These are phyloP conservation scores for Trypoxylus dichotomus DNA, from an alignment of 1,140 invertebrate genomes.

Conservation along the genomic window DNA sequence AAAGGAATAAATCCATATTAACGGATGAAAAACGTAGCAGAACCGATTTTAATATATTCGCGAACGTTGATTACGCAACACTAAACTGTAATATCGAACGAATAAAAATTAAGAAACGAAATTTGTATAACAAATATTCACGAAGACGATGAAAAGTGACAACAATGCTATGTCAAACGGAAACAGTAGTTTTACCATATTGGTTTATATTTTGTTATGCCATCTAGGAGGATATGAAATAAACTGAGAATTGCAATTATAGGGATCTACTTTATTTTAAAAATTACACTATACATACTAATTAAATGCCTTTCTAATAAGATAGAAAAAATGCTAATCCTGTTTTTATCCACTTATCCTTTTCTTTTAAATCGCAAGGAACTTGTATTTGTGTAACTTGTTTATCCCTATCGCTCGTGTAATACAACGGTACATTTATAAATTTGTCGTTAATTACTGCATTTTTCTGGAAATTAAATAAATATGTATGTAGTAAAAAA, in stretches of 20 bases:
- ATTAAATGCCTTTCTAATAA: slow-evolving; percentile 30
- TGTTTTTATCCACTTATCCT: slow-evolving; percentile 45
- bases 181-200: slow-evolving; percentile 11
- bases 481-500: background rate
- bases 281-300: background rate
- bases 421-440: slow-evolving; percentile 45
- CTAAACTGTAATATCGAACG: slow-evolving; percentile 24
- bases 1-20: slow-evolving; percentile 32
- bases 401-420: slow-evolving; percentile 43
- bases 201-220: background rate
- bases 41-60: background rate
- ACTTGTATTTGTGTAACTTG: slow-evolving; percentile 45
- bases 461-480: slow-evolving; percentile 33
- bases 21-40: background rate
- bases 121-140: slow-evolving; percentile 27
- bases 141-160: slow-evolving; percentile 46
- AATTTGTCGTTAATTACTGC: slow-evolving; percentile 37
- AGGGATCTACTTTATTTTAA: background rate
- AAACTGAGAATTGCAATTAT: background rate
- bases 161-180: slow-evolving; percentile 43
- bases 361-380: slow-evolving; percentile 43
- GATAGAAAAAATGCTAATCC: slow-evolving; percentile 43
- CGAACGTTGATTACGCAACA: background rate
- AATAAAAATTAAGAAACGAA: slow-evolving; percentile 11
- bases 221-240: background rate